Conservation (phyloP, 2,113 vertebrate genomes). For the Corythoichthys intestinalis region DNA sequence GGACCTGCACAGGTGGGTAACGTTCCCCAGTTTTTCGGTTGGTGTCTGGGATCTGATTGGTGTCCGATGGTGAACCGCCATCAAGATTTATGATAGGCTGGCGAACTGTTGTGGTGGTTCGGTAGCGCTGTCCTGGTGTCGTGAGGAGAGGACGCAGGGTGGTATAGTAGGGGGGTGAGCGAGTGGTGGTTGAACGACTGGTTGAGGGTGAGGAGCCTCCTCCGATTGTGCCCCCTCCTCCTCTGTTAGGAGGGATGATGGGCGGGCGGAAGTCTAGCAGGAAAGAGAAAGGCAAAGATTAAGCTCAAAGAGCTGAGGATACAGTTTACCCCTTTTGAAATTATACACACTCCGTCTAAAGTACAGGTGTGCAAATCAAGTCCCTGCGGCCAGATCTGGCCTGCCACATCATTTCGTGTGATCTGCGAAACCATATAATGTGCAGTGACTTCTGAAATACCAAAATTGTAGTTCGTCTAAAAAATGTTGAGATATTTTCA, state of each 20-base stretch:
- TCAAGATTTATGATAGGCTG: conserved; percentile 43
- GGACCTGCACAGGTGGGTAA: conserved; percentile 46
- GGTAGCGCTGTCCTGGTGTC: conserved; percentile 74
- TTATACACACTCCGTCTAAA: too few species aligned
- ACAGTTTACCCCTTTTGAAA: background rate
- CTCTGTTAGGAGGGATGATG: conserved; percentile 53
- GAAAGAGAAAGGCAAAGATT: conserved; percentile 4
- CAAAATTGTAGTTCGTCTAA: too few species aligned
- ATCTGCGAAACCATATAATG: too few species aligned
- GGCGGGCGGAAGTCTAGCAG: conserved; percentile 56
- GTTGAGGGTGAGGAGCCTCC: conserved; percentile 71
- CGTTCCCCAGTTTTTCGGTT: conserved; percentile 61
- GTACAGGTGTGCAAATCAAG: too few species aligned
- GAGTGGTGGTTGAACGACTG: conserved; percentile 73
- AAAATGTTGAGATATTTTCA: too few species aligned
- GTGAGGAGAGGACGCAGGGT: conserved; percentile 75
- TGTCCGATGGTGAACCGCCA: conserved; percentile 49
- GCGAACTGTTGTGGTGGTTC: conserved; percentile 77
- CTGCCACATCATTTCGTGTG: too few species aligned
- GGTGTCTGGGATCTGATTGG: conserved; percentile 65
- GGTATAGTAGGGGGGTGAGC: conserved; percentile 70
- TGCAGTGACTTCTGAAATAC: too few species aligned
- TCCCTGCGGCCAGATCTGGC: too few species aligned
- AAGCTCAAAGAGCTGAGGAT: conserved; percentile 2
- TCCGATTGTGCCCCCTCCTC: conserved; percentile 31